These are phyloP conservation scores for Scytalopus superciliaris DNA, from an alignment of 2,113 vertebrate species.

Conservation along the genomic window DNA sequence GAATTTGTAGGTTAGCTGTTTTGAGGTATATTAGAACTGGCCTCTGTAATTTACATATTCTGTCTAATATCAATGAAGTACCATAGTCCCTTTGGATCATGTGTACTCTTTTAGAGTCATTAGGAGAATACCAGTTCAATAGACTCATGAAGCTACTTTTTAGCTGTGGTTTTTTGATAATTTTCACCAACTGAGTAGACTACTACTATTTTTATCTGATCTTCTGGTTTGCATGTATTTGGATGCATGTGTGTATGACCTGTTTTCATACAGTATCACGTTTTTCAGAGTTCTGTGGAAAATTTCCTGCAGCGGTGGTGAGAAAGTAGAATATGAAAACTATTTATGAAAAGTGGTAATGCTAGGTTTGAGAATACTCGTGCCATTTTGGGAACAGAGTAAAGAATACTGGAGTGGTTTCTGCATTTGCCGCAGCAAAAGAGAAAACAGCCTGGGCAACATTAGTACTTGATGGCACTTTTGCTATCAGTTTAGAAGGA, in stretches of 20 bases:
- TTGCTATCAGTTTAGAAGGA: background rate
- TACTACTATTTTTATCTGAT: too few relatives aligned
- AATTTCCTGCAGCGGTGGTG: background rate
- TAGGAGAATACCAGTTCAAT: background rate
- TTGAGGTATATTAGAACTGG: background rate
- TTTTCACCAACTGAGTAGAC: background rate
- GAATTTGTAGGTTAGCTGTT: background rate
- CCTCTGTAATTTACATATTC: background rate
- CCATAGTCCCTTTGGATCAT: background rate
- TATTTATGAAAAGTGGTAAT: background rate
- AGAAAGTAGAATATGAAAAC: background rate
- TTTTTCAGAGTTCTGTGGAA: background rate
- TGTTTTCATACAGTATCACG: background rate
- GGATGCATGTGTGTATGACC: fast-evolving
- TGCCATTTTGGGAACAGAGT: background rate
- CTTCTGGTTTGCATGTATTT: background rate
- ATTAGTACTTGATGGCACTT: background rate
- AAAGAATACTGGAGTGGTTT: background rate
- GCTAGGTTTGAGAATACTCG: background rate
- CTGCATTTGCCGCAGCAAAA: background rate
- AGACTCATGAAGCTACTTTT: background rate
- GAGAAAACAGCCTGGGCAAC: background rate
- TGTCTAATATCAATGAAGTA: background rate
- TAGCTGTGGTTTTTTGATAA: background rate
- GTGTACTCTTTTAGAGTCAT: background rate